phyloP scores from a whole-genome alignment of 2,113 vertebrate species.

The Siphamia tubifer region DNA sequence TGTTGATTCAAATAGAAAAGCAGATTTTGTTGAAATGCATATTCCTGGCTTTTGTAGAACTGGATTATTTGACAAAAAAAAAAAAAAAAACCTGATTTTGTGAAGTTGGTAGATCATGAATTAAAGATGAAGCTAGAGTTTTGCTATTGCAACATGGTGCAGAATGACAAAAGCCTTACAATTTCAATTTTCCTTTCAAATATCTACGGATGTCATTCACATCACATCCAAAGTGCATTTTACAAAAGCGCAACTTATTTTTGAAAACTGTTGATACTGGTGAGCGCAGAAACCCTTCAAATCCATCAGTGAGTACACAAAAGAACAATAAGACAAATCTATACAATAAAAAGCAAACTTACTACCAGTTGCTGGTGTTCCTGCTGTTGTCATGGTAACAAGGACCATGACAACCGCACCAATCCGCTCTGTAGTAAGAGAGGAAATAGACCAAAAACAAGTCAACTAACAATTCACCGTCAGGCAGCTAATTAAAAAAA shows the following conservation, averaged over 20 bases:
- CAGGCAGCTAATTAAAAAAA: slow-evolving; percentile 38
- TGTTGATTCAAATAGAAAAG: neutral
- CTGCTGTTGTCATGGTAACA: slow-evolving; percentile 63
- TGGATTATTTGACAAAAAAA: slow-evolving; percentile 47
- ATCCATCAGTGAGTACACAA: neutral
- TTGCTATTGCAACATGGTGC: slow-evolving; percentile 16
- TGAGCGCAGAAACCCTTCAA: neutral
- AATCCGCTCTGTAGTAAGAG: neutral
- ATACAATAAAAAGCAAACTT: slow-evolving; percentile 37
- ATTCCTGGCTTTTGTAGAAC: slow-evolving; percentile 10
- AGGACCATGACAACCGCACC: slow-evolving; percentile 1
- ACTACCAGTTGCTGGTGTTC: neutral
- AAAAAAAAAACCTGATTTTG: too few species aligned
- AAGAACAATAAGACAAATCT: slow-evolving; percentile 25
- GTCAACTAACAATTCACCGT: slow-evolving; percentile 6
- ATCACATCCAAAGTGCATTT: slow-evolving; percentile 9
- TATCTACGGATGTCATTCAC: slow-evolving; percentile 37
- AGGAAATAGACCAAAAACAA: neutral
- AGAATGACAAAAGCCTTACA: slow-evolving; percentile 53
- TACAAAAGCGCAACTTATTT: slow-evolving; percentile 3
- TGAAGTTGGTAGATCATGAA: slow-evolving; percentile 55
- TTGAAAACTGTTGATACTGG: slow-evolving; percentile 2
- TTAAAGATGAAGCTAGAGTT: slow-evolving; percentile 62
- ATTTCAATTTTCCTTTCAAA: too few species aligned
- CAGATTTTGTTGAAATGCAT: neutral